Evolutionary conservation across 2,888 invertebrate genomes (phyloP), one percentile per base, ranked within the genome.

Genomic region (Dendrolimus pini): DNA sequence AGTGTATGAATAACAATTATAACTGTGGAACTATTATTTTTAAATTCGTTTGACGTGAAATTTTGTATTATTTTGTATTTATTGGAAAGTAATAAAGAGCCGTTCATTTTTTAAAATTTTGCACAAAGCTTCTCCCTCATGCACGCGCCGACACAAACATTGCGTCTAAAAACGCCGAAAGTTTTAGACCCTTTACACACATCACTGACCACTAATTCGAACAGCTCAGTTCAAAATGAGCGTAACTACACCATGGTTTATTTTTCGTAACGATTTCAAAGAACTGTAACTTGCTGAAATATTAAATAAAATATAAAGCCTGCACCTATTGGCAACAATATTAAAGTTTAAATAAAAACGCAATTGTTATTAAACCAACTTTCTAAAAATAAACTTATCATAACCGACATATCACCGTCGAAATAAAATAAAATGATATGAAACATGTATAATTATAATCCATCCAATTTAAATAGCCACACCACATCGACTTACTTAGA

Each of bases 171-270:
- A 78, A 77, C 75, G 80, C 74, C 82, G 78, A 85, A 84, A 83
- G 75, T 85, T 86, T 85, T 80, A 77, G 82, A 72, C 85, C 85
- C 83, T 83, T 89, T 75, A 83, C 78, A 87, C 86, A 88, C 89
- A 82, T 84, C 85, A 77, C 65, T 87, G 88, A 69, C 66, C 81
- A 82, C 83, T 83, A 77, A 89, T 89, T 82, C 85, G 85, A 65
- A 58, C 53, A 57, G 62, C 75, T 74, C 65, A 61, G 62, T 63
- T 64, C 64, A 55, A 70, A 82, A 87, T 82, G 67, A 81, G 61
- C 75, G 73, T 81, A 89, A 78, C 42, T 41, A 41, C 53, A 47
- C 9, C 8, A 2, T 47, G 10, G 30, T 52, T 42, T 52, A 12
- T n/a, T 41, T 18, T 7, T 14, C 0, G 7, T 7, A 14, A 54